Evolutionary conservation across 2,888 invertebrate species (phyloP).

Genomic region (Platycnemis pennipes): DNA sequence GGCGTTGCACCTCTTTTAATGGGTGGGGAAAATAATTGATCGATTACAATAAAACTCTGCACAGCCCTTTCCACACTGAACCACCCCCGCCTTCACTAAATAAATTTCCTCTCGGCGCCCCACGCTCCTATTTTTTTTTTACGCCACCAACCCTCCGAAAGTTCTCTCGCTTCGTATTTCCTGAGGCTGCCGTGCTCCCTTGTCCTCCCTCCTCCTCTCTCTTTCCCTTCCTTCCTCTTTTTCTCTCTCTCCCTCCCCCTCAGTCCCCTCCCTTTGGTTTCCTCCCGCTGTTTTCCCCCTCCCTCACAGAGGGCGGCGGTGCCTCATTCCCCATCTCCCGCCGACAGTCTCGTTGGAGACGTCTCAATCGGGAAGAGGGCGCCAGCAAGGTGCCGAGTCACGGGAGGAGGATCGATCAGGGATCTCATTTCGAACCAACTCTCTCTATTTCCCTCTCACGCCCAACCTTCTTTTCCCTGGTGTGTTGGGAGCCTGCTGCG

Average conservation of each 20-base stretch:
- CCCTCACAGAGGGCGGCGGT: not conserved
- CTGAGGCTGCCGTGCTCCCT: not conserved
- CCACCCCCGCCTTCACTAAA: too few relatives aligned
- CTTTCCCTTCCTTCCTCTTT: not conserved
- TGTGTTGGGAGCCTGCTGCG: not conserved
- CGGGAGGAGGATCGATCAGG: constrained; percentile 59
- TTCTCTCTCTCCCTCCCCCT: not conserved
- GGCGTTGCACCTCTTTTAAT: too few relatives aligned
- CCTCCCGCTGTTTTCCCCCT: not conserved
- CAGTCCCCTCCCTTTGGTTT: not conserved
- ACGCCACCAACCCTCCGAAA: not conserved
- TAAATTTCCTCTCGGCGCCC: not conserved
- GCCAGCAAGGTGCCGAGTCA: constrained; percentile 58
- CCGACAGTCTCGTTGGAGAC: constrained; percentile 11
- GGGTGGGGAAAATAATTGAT: too few relatives aligned
- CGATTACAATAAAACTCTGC: too few relatives aligned
- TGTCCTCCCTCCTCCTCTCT: too few relatives aligned
- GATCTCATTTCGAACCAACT: not conserved
- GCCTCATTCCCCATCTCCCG: not conserved
- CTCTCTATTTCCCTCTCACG: not conserved
- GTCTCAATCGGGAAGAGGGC: constrained; percentile 48
- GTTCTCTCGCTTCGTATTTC: not conserved
- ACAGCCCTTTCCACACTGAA: too few relatives aligned
- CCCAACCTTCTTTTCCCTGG: not conserved
- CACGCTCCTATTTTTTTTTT: not conserved